Evolutionary conservation across 1,140 invertebrate species (phyloP).

Genomic region (Tetramorium simillimum): DNA sequence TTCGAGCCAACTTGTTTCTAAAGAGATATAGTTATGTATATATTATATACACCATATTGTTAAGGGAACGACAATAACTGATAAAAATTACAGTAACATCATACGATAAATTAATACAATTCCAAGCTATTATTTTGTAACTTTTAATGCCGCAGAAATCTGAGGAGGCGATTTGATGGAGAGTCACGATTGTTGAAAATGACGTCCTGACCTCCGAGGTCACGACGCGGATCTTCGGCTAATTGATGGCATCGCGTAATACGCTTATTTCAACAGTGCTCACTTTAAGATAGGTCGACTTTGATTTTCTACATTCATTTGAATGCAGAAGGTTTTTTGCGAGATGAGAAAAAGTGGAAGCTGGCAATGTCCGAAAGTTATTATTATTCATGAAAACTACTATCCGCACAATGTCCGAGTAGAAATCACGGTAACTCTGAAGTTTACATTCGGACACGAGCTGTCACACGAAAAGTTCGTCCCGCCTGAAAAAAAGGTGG

Average conservation of each 20-base stretch:
- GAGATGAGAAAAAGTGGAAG: neutral
- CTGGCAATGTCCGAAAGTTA: slow-evolving; percentile 20
- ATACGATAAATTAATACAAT: neutral
- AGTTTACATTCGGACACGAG: slow-evolving; percentile 12
- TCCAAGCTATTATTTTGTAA: neutral
- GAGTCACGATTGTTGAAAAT: slow-evolving; percentile 49
- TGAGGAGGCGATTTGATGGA: neutral
- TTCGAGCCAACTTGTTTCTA: neutral
- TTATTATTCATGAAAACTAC: slow-evolving; percentile 28
- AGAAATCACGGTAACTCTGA: slow-evolving; percentile 21
- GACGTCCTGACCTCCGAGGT: neutral
- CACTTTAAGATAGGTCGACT: slow-evolving; percentile 9
- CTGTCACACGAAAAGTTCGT: slow-evolving; percentile 32
- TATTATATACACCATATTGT: neutral
- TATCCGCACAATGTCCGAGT: neutral
- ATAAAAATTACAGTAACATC: neutral
- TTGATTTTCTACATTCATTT: slow-evolving; percentile 26
- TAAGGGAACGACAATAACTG: neutral
- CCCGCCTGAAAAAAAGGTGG: neutral
- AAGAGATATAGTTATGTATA: neutral
- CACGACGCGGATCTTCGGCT: slow-evolving; percentile 2
- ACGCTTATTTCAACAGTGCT: slow-evolving; percentile 19
- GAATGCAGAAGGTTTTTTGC: slow-evolving; percentile 20
- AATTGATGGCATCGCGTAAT: neutral
- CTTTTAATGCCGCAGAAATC: slow-evolving; percentile 10